Base-by-base conservation (phyloP, 2,888 invertebrate species). In the Drosophila pseudotakahashii region DNA sequence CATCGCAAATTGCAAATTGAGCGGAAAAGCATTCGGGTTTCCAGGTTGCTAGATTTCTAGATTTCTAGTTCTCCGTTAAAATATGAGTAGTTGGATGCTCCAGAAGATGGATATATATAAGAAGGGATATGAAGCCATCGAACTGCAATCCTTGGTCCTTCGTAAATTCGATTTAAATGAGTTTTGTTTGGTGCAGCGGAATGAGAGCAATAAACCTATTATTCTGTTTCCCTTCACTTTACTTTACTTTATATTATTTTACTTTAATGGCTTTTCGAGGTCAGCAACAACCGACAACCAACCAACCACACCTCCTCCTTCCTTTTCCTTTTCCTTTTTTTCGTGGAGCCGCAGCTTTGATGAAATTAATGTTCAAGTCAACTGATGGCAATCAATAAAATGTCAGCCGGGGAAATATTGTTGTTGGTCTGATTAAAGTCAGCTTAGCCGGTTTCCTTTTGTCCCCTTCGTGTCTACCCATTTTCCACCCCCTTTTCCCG, bases 331-430 rank as follows among this genome's bases (percentile, higher is more conserved):
- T 26, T 47, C 19, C 19, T 19, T 37, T 42, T 32, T 16, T 47
- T 37, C 30, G 7, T 30, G 30, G 6, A 26, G 26, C 26, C 26
- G 26, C 26, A 26, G 36, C 48, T 57, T 71, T 66, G 48, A 55
- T 53, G 61, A 78, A 78, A 79, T 78, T 78, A 77, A 78, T 78
- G 72, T 67, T 54, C 69, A 58, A 75, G 67, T 63, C 70, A 73
- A 77, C 70, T 67, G 64, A 50, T 58, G 70, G 75, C 77, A 79
- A 77, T 78, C 77, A 79, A 77, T 78, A 77, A 77, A 73, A 70
- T 67, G 79, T 78, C 79, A 78, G 55, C 47, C 58, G 11, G 45
- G 63, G 67, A 51, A 62, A 67, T 76, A 76, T 78, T 67, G 66
- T 78, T 67, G 66, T 60, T 57, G 51, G 58, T 55, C 67, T 62